Base-by-base conservation (phyloP, 2,888 invertebrate genomes). In the Tetramorium bicarinatum region DNA sequence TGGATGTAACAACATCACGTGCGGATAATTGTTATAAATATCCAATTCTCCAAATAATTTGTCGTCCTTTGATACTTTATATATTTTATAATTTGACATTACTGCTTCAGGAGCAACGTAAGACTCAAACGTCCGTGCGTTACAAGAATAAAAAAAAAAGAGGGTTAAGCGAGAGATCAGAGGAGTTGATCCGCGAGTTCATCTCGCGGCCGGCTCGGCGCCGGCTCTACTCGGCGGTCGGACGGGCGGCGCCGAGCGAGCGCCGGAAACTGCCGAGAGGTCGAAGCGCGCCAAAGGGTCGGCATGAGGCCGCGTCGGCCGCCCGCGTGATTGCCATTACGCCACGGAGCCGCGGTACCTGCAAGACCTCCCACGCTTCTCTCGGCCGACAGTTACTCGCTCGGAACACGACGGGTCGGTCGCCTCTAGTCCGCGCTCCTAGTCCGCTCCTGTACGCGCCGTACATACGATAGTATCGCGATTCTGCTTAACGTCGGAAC, bases 281-380 rank as follows among this genome's bases (percentile, higher is more conserved):
- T 69, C 79, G 88, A 84, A 90, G 89, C 91, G 91, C 90, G 92
- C 87, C 87, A 92, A 91, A 91, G 88, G 86, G 83, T 72, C 85
- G 87, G 82, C 83, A 80, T 82, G 85, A 72, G 80, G 61, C 75
- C 81, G 75, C 47, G 66, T n/a, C 83, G 77, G 62, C 80, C 82
- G 84, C 84, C 82, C 89, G 88, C 87, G 85, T 87, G 91, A 91
- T 89, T 89, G 88, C 88, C 88, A 90, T 91, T 90, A 89, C 87
- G 87, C 87, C 89, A 86, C 88, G 87, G 90, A 89, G 85, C 87
- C 87, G 88, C 88, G 87, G 85, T 87, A 91, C 87, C 87, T 89
- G 91, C 89, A 87, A 90, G 87, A 89, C 87, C 86, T 87, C 86
- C 87, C 88, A 89, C 91, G 91, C 81, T 88, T 72, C 84, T 87